Evolutionary conservation across 2,113 vertebrate species (phyloP), one percentile per base, ranked within the genome.

Genomic region (Heterocephalus glaber): DNA sequence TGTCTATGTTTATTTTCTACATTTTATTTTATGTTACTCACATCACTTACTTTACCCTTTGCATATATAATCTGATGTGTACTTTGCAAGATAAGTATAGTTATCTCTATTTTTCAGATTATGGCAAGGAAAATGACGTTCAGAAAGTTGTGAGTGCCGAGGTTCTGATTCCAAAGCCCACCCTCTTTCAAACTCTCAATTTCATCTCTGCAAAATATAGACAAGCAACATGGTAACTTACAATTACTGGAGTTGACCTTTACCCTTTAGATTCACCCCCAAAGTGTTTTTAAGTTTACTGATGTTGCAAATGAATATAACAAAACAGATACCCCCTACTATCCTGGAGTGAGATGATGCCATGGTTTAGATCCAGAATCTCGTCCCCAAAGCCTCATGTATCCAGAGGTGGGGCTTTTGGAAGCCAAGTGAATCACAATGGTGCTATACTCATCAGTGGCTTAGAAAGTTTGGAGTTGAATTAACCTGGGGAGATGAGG

Each of bases 21-120:
- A 52, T 89, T 89, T 65, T 24, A 38, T 84, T 87, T 95, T 82
- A 58, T 60, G 44, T 79, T 86, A 9, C 6, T 87, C 33, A 17
- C 38, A 20, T 82, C 30, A 54, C 20, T 22, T 70, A 20, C 28
- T 89, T 91, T 95, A 26, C 49, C 24, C n/a, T 90, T 86, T 91
- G 3, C 10, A 35, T 77, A 13, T 52, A 17, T 41, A 65, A 93
- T 86, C 65, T 49, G 81, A 77, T 44, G 7, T 11, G 52, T 65
- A 52, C 41, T 88, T 72, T 72, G 52, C 52, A 77, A 94, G 74
- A 61, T 96, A 86, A 65, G 60, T 63, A 38, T 35, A 47, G 5
- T 72, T 93, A 63, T 61, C 70, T 81, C 26, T 70, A 10, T 35
- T 86, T 97, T 93, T 82, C 65, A 93, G 65, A 86, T 86, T 82